Conservation (phyloP, 1,140 invertebrate species). For the Trialeurodes vaporariorum region DNA sequence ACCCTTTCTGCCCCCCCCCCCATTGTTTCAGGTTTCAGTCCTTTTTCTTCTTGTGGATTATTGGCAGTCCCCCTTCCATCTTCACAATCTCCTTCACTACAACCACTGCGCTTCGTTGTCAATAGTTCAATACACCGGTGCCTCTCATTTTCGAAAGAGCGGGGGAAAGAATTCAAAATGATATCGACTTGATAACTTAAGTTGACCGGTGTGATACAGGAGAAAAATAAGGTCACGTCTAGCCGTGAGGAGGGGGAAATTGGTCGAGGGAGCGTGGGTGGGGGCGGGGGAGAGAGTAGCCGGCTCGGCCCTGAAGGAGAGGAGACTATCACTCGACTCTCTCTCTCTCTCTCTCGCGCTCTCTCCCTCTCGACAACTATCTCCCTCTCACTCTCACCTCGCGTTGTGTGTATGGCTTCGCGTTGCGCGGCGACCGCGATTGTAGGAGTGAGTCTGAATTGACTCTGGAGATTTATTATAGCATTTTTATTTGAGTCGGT, state of each 20-base stretch:
- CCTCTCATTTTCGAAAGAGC: too few species aligned
- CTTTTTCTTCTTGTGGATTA: too few species aligned
- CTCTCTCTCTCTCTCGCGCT: too few species aligned
- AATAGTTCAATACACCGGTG: too few species aligned
- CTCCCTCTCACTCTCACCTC: background rate
- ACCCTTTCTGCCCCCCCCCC: too few species aligned
- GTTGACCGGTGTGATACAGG: background rate
- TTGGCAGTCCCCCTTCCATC: too few species aligned
- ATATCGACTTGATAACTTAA: background rate
- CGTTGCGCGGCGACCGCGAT: background rate
- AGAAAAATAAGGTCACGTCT: background rate
- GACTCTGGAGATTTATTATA: background rate
- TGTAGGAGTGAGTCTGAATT: background rate
- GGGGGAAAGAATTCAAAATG: background rate
- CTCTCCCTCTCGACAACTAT: too few species aligned
- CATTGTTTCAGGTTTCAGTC: too few species aligned
- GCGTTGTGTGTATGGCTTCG: background rate
- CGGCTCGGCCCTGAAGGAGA: background rate
- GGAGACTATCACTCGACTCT: too few species aligned
- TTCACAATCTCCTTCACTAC: too few species aligned
- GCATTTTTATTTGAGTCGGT: too few species aligned
- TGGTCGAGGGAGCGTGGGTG: background rate
- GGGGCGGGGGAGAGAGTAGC: background rate
- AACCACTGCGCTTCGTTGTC: too few species aligned
- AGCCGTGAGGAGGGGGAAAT: background rate